Evolutionary conservation across 1,140 invertebrate genomes (phyloP).

Genomic region (Pissodes strobi): DNA sequence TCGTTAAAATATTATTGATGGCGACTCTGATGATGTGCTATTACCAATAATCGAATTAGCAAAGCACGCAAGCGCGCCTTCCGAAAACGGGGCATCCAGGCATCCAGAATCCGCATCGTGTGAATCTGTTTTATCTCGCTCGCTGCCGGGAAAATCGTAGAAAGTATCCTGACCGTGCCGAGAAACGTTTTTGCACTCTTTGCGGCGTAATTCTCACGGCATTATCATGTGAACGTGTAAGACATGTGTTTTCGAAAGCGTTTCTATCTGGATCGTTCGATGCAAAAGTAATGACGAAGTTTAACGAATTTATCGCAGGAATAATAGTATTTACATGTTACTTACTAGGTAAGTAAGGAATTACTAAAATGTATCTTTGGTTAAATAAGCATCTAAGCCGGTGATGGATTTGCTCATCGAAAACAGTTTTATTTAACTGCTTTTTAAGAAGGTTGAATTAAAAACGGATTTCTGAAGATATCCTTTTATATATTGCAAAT

Average conservation of each 20-base stretch:
- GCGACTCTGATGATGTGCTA: slow-evolving; percentile 13
- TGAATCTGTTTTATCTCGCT: slow-evolving; percentile 6
- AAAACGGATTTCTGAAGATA: too few species aligned
- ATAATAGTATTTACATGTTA: slow-evolving; percentile 8
- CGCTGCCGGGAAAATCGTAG: slow-evolving; percentile 23
- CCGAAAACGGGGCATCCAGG: slow-evolving; percentile 25
- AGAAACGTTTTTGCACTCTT: slow-evolving; percentile 5
- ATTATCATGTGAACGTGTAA: too few species aligned
- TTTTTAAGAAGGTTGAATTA: too few species aligned
- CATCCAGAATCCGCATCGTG: slow-evolving; percentile 20
- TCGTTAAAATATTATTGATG: slow-evolving; percentile 19
- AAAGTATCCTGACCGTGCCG: slow-evolving; percentile 8
- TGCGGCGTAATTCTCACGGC: too few species aligned
- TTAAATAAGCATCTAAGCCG: too few species aligned
- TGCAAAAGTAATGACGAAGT: slow-evolving; percentile 11
- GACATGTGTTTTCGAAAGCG: too few species aligned
- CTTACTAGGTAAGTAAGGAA: slow-evolving; percentile 17
- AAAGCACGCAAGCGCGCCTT: slow-evolving; percentile 12
- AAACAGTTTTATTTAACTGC: too few species aligned
- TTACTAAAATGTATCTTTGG: too few species aligned
- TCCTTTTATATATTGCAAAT: too few species aligned
- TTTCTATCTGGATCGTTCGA: too few species aligned
- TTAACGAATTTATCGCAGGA: background rate
- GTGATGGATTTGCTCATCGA: too few species aligned
- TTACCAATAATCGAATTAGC: slow-evolving; percentile 29